Evolutionary conservation across 2,797 vertebrate species (phyloP).

Genomic region (Tangara arthus): DNA sequence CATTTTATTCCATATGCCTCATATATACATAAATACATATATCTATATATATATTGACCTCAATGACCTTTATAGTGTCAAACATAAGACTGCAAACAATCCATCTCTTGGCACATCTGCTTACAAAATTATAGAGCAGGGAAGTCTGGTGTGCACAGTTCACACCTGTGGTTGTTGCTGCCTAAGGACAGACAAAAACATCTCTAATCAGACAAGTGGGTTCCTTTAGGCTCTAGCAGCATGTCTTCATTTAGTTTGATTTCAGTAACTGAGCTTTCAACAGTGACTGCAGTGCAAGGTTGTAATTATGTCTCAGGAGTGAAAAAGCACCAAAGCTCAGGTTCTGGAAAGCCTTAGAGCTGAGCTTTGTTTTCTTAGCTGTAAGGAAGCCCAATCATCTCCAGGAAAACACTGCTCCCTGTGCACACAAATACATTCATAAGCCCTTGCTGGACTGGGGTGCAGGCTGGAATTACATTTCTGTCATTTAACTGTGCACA

Average conservation of each 20-base stretch:
- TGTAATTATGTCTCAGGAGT: conserved; percentile 19
- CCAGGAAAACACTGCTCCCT: background rate
- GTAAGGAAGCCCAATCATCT: background rate
- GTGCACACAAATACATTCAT: background rate
- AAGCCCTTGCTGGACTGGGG: background rate
- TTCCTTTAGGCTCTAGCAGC: conserved; percentile 34
- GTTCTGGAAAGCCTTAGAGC: background rate
- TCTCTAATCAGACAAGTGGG: background rate
- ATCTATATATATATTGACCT: background rate
- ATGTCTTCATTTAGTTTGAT: conserved; percentile 46
- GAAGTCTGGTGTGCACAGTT: background rate
- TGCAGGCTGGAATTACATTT: background rate
- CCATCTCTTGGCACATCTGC: background rate
- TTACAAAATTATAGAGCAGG: background rate
- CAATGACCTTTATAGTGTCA: background rate
- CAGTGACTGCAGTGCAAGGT: background rate
- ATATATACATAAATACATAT: background rate
- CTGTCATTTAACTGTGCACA: background rate
- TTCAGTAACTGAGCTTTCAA: conserved; percentile 34
- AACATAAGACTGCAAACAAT: background rate
- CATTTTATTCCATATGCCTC: background rate
- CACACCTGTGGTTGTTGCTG: background rate
- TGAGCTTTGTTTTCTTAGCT: background rate
- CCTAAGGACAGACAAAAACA: background rate
- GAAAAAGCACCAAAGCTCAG: background rate